These are phyloP conservation scores for Molossus molossus DNA, from an alignment of 2,797 vertebrate species.

Conservation along the genomic window DNA sequence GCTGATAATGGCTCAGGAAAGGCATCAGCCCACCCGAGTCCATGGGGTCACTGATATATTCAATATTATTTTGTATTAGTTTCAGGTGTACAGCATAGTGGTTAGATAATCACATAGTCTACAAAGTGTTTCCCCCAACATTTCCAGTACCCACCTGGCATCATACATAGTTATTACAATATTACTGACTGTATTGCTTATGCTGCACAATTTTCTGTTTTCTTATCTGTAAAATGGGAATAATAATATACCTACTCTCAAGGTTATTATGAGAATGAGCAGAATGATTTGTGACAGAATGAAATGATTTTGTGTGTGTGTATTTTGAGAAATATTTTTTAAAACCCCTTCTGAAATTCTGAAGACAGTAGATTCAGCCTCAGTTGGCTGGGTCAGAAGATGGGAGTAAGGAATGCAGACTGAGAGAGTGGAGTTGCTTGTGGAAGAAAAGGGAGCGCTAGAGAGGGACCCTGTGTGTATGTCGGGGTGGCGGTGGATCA, in stretches of 20 bases:
- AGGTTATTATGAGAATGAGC: neutral
- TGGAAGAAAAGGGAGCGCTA: neutral
- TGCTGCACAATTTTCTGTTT: neutral
- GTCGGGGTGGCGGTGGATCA: neutral
- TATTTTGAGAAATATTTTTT: conserved; percentile 14
- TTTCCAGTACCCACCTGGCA: neutral
- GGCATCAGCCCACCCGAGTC: neutral
- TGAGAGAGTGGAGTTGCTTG: neutral
- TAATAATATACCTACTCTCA: neutral
- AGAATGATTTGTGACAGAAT: conserved; percentile 18
- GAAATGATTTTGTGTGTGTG: neutral
- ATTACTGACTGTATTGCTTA: neutral
- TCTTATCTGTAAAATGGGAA: neutral
- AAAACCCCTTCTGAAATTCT: conserved; percentile 7
- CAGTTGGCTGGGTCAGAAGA: neutral
- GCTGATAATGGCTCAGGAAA: neutral
- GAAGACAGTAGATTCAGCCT: neutral
- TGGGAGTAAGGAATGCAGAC: conserved; percentile 16
- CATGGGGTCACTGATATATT: neutral
- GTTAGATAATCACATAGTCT: neutral
- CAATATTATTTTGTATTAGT: neutral
- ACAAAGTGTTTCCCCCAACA: neutral
- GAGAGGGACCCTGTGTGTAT: neutral
- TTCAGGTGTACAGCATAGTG: neutral
- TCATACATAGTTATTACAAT: neutral